Evolutionary conservation across 1,140 invertebrate species (phyloP), one percentile per base, ranked within the genome.

Genomic region (Diplogasteroides magnus): DNA sequence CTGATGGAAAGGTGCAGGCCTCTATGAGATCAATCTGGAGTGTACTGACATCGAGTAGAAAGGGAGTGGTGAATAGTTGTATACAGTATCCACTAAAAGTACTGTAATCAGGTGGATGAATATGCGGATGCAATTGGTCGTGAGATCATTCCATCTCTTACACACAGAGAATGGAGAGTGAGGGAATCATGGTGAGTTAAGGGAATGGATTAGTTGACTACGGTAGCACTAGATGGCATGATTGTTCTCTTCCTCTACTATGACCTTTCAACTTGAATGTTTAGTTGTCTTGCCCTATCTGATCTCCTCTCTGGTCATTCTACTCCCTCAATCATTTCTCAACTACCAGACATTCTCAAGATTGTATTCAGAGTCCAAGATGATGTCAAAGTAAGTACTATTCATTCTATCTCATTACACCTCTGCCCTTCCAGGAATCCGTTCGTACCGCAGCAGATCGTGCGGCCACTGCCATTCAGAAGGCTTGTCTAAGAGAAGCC

Each of bases 11-110:
- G 77, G 91, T 94, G 72, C 92, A 94, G 82, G 88, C 89, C 78
- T 92, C 91, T 13, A 95, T 96, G 91, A 87, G 88, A 48, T 89
- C 89, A 72, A 95, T 96, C 79, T 96, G 93, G 93, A 89, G 90
- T 73, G 89, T 90, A 14, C 86, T 96, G 61, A 92, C 94, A 27
- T 88, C 87, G 56, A 91, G 93, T 76, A 90, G 90, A n/a, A 88
- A 88, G 70, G 91, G 91, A 84, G 90, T 89, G 25, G 91, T 72
- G 13, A n/a, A 29, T 48, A 29, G 13, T 64, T 29, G 37, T 11
- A 48, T n/a, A n/a, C n/a, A n/a, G n/a, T n/a, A 48, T 48, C 19
- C 37, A 48, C 6, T 11, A 48, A 48, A 11, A 48, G 37, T 48
- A 48, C 6, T 48, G 19, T 48, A 48, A 48, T 60, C 28, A 67